These are phyloP conservation scores for Clarias macrocephalus DNA, from an alignment of 2,113 vertebrate species.

Conservation along the genomic window DNA sequence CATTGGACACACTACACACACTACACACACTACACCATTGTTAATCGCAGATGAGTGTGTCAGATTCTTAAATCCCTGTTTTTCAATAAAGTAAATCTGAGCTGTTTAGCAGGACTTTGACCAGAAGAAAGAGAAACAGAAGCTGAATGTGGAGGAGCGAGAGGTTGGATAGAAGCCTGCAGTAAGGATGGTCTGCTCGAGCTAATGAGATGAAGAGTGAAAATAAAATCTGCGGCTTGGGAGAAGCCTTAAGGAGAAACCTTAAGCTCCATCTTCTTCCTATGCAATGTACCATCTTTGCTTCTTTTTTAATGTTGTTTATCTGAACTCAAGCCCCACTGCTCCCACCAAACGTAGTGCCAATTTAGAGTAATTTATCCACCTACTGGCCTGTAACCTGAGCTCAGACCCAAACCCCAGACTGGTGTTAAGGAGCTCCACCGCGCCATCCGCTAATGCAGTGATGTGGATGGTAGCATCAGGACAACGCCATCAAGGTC, in stretches of 20 bases:
- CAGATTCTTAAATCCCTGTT: neutral
- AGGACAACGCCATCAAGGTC: neutral
- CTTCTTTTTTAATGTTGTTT: neutral
- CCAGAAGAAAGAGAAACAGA: neutral
- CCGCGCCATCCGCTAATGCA: neutral
- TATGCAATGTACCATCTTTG: neutral
- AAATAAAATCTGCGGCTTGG: neutral
- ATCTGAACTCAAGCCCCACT: neutral
- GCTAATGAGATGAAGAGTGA: too few relatives aligned
- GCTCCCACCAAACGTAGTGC: neutral
- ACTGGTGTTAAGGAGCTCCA: neutral
- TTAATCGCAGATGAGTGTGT: neutral
- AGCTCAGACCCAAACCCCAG: neutral
- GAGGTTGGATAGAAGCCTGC: neutral
- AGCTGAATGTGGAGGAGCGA: neutral
- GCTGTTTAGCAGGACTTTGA: neutral
- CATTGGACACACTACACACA: neutral
- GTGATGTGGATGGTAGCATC: neutral
- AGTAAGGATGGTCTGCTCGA: neutral
- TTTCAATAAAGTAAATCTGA: neutral
- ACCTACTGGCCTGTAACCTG: neutral
- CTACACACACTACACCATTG: neutral
- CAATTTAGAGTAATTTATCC: neutral
- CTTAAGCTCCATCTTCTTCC: neutral
- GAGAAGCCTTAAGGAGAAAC: neutral